These are phyloP conservation scores for Tragelaphus imberbis DNA, from an alignment of 2,113 vertebrate species.

Conservation along the genomic window DNA sequence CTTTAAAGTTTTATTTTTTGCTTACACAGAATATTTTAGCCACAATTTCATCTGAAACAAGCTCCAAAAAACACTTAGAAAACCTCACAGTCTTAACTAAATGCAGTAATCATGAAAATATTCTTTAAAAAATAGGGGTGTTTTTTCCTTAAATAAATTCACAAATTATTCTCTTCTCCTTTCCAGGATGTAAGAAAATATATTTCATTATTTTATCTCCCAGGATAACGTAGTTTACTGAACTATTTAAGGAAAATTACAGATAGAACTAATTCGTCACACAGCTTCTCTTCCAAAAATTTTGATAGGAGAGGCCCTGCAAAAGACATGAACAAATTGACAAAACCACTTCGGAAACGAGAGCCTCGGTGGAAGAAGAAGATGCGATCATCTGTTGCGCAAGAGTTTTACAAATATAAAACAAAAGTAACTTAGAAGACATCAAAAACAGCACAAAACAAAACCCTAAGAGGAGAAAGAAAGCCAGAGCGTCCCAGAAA, in stretches of 20 bases:
- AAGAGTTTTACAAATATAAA: background rate
- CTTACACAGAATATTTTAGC: background rate
- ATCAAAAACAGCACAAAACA: background rate
- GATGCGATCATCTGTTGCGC: rapidly evolving
- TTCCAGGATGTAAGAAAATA: background rate
- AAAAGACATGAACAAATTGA: background rate
- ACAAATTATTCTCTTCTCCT: background rate
- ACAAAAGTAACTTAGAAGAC: too few species aligned
- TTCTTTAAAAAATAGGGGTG: background rate
- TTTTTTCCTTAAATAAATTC: background rate
- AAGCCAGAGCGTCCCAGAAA: background rate
- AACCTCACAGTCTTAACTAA: background rate
- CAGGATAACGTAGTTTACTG: background rate
- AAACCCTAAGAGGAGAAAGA: background rate
- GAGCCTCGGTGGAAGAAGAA: rapidly evolving
- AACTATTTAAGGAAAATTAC: background rate
- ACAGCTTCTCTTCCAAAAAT: background rate
- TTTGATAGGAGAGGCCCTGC: rapidly evolving
- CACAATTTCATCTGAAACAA: background rate
- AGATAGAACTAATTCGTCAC: background rate
- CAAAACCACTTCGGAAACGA: background rate
- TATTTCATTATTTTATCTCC: background rate
- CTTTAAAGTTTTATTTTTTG: background rate
- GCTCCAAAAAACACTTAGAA: background rate
- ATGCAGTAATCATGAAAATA: background rate